Base-by-base conservation (phyloP, 37 sponge, comb jelly and placozoan species). In the Dysidea cf. avara region DNA sequence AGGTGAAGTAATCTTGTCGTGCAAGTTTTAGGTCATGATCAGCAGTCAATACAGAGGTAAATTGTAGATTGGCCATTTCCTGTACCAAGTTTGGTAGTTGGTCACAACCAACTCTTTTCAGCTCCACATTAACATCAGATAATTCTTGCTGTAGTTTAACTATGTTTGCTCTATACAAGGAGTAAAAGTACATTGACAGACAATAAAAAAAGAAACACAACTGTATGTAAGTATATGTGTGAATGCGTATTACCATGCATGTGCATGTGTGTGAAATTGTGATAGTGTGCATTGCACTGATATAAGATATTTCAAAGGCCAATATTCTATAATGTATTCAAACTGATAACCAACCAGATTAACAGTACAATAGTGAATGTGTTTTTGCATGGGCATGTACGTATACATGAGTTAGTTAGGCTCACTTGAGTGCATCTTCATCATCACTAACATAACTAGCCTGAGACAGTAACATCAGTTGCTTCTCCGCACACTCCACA, bases 1-100 rank as follows among this genome's bases (percentile, higher is more conserved):
- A 78, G 37, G 63, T 78, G 72, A 85, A 88, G 83, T 88, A 93
- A 53, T 88, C 62, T 53, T 88, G 94, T 25, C 94, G 65, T 1
- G 83, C 86, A 18, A 93, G 25, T 62, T 93, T 88, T n/a, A 93
- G 76, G 60, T 87, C 85, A 48, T 82, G 85, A 68, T 93, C 73
- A n/a, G 87, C 87, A 29, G 78, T 79, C 3, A 86, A 54, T 3
- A 89, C 59, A 7, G 34, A 51, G 21, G 85, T 69, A 22, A 78
- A 47, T 48, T 78, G 74, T 24, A 88, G 77, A 21, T 79, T 39
- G 40, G 83, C 79, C 78, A 77, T 60, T 53, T 73, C 82, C 55
- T 76, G 60, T 3, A 82, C 66, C 25, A 82, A 62, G 18, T 18
- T 43, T 2, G 79, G 67, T 46, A 88, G 57, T 33, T 53, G 52